Percentiles rank a stretch among this genome's conserved stretches.
Conservation (phyloP, 2,888 invertebrate species). For the Papilio protenor region DNA sequence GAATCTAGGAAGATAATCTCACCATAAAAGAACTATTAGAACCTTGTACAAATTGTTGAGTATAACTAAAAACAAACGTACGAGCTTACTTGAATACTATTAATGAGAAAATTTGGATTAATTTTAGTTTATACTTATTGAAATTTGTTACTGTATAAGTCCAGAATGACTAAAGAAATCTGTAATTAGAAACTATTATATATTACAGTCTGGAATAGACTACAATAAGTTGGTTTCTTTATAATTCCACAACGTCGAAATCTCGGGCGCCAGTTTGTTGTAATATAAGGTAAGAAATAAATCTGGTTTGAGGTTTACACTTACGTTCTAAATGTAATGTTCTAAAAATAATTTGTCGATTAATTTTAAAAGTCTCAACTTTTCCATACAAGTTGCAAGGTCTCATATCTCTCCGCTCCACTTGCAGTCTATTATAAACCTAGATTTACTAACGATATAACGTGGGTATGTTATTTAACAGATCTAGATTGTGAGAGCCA, state of each 20-base stretch:
- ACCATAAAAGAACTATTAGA: no score
- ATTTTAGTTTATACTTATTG: no score
- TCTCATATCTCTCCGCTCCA: conserved; percentile 41
- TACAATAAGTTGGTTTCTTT: no score
- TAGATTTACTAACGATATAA: conserved; percentile 41
- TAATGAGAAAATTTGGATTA: no score
- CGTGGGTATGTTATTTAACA: conserved; percentile 37
- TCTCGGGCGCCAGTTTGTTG: neutral
- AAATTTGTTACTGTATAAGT: no score
- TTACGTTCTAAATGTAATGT: neutral
- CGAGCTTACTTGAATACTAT: no score
- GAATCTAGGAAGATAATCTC: neutral
- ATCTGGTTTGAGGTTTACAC: neutral
- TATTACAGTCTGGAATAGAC: no score
- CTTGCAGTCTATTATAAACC: conserved; percentile 36
- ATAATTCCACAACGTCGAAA: neutral
- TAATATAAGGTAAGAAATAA: neutral
- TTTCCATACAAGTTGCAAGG: conserved; percentile 40
- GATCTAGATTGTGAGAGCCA: conserved; percentile 46
- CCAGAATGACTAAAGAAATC: no score
- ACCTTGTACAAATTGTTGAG: no score
- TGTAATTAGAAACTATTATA: no score
- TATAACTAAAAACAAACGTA: no score
- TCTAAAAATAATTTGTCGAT: conserved; percentile 27
- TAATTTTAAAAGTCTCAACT: conserved; percentile 27